These are phyloP conservation scores for Adelognathus sp. DNA, from an alignment of 2,888 invertebrate species.

Conservation along the genomic window DNA sequence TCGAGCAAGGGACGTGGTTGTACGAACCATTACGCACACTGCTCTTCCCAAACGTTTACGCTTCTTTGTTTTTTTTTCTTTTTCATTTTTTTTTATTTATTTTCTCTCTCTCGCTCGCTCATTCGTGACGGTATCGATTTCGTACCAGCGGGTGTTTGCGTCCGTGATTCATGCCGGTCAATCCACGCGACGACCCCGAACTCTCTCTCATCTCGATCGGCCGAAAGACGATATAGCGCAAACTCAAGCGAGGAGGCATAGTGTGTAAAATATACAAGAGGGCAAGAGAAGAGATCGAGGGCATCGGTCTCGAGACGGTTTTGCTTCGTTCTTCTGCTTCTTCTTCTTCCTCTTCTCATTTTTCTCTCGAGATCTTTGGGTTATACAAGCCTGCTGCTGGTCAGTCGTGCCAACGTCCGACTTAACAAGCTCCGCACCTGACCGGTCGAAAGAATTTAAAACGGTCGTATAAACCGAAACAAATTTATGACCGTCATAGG, in stretches of 20 bases:
- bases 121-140: conserved; percentile 54
- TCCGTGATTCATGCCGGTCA: conserved; percentile 54
- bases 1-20: conserved; percentile 30
- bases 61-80: conserved; percentile 2
- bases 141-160: conserved; percentile 57
- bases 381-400: background rate
- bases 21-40: conserved; percentile 5
- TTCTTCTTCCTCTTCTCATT: background rate
- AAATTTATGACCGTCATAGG: conserved; percentile 69
- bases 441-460: conserved; percentile 67
- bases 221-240: conserved; percentile 29
- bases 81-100: conserved; percentile 2
- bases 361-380: conserved; percentile 19
- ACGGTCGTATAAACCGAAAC: conserved; percentile 70
- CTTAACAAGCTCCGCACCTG: conserved; percentile 69
- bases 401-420: conserved; percentile 31
- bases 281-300: background rate
- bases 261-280: background rate
- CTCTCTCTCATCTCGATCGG: background rate
- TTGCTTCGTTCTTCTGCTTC: conserved; percentile 1
- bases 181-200: conserved; percentile 49
- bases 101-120: background rate
- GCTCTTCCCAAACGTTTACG: conserved; percentile 29
- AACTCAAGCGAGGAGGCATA: too few relatives aligned
- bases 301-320: conserved; percentile 9